phyloP scores from a whole-genome alignment of 2,113 vertebrate genomes.

The Nibea coibor region DNA sequence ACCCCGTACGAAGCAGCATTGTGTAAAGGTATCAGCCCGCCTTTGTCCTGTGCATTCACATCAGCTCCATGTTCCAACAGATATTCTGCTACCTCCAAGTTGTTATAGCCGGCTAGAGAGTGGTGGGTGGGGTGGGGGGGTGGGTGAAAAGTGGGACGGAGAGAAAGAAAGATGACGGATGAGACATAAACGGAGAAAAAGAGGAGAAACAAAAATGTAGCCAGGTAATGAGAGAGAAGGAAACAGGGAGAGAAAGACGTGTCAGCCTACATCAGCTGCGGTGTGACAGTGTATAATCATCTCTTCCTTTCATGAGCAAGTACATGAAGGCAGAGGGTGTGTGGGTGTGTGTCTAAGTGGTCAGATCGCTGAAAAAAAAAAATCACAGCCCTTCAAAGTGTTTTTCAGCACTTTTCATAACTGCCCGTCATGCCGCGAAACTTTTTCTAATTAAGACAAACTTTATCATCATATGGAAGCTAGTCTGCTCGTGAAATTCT shows the following conservation, averaged over 20 bases:
- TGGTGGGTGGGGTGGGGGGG: not conserved
- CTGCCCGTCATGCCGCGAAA: slow-evolving; percentile 6
- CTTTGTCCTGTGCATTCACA: slow-evolving; percentile 98
- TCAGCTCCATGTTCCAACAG: slow-evolving; percentile 97
- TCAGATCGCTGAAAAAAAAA: slow-evolving; percentile 17
- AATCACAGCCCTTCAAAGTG: slow-evolving; percentile 22
- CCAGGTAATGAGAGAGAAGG: slow-evolving; percentile 25
- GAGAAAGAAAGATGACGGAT: not conserved
- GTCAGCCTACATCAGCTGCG: slow-evolving; percentile 35
- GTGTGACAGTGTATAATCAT: slow-evolving; percentile 45
- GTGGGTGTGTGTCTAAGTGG: slow-evolving; percentile 55
- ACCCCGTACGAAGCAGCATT: slow-evolving; percentile 99
- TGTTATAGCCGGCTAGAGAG: slow-evolving; percentile 94
- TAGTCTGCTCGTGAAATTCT: slow-evolving; percentile 1
- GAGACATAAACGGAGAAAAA: not conserved
- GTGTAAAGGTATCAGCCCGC: slow-evolving; percentile 96
- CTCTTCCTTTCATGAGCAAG: slow-evolving; percentile 44
- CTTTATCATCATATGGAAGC: not conserved
- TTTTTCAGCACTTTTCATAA: slow-evolving; percentile 41
- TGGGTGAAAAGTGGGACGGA: not conserved
- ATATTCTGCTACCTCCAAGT: slow-evolving; percentile 98
- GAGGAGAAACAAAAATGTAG: slow-evolving; percentile 11
- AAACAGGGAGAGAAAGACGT: slow-evolving; percentile 18
- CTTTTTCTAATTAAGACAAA: slow-evolving; percentile 25
- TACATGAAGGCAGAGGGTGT: slow-evolving; percentile 42